These are phyloP conservation scores for Blennius ocellaris DNA, from an alignment of 2,113 vertebrate genomes.

Conservation along the genomic window DNA sequence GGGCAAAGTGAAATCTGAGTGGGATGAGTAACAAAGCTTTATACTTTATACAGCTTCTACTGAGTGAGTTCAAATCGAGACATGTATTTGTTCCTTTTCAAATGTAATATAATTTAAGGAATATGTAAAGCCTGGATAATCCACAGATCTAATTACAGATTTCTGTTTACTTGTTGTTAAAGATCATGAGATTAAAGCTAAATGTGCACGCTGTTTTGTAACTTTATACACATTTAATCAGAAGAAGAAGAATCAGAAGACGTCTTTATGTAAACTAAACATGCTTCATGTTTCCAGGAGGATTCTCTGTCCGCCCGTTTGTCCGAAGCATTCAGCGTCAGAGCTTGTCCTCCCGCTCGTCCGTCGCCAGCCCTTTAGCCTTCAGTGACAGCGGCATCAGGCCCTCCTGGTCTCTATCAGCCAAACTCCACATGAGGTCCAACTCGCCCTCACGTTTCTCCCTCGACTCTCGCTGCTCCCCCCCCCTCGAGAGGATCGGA, in stretches of 20 bases:
- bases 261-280: too few species aligned
- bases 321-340: conserved; percentile 97
- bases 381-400: conserved; percentile 89
- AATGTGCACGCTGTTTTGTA: too few species aligned
- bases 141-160: too few species aligned
- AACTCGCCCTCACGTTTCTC: conserved; percentile 94
- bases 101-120: too few species aligned
- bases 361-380: conserved; percentile 93
- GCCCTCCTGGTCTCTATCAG: conserved; percentile 93
- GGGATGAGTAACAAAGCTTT: not conserved
- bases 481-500: conserved; percentile 92
- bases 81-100: too few species aligned
- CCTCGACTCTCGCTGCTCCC: conserved; percentile 94
- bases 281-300: conserved; percentile 80
- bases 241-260: too few species aligned
- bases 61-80: not conserved
- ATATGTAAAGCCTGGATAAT: too few species aligned
- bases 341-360: conserved; percentile 92
- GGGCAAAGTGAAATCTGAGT: not conserved
- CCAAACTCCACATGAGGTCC: conserved; percentile 94
- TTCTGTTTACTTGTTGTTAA: too few species aligned
- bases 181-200: too few species aligned
- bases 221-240: too few species aligned
- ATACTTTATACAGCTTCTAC: not conserved
- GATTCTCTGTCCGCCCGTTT: conserved; percentile 95